Evolutionary conservation across 2,888 invertebrate species (phyloP), one percentile per base, ranked within the genome.

Genomic region (Piscicola geometra): DNA sequence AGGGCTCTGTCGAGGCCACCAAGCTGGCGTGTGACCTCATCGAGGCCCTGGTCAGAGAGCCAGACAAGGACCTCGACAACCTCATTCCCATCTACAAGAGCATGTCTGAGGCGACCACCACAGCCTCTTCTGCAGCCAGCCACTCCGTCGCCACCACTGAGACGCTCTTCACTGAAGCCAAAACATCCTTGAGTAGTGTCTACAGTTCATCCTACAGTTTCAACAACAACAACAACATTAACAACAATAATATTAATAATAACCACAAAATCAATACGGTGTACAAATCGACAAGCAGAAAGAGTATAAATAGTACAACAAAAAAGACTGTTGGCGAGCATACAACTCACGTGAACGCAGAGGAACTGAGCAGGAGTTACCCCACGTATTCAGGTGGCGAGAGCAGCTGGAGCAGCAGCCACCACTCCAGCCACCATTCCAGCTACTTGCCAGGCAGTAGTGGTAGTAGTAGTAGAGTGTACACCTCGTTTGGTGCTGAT

Each of bases 1-100:
- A 94, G 91, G 96, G 96, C 70, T 91, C 93, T 0, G 89, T 91
- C 30, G 96, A 97, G 82, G 93, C 94, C 9, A 94, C 92, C 0
- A 92, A 93, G 84, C 93, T 94, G 84, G 97, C 98, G 73, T 92
- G 94, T 83, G 89, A 89, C 81, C 89, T 98, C 82, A 97, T 99
- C 81, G 90, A 92, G 66, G 90, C 93, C 15, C 89, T 99, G 82
- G 93, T 97, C 82, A 93, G 93, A 85, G 97, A 98, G 88, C 94
- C 95, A 3, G 97, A 98, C 81, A 83, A 83, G 74, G 85, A 85
- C 69, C 77, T 85, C 47, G 81, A 81, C n/a, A 83, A 83, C 71
- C 72, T 80, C 69, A 75, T 79, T 35, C 78, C 78, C 25, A 76
- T 78, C 25, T 77, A 77, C n/a, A 74, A 70, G 2, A 75, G 71